Percentiles rank a stretch among this genome's conserved stretches.
Evolutionary conservation across 1,140 invertebrate genomes (phyloP).

Genomic region (Drosophila mayri): DNA sequence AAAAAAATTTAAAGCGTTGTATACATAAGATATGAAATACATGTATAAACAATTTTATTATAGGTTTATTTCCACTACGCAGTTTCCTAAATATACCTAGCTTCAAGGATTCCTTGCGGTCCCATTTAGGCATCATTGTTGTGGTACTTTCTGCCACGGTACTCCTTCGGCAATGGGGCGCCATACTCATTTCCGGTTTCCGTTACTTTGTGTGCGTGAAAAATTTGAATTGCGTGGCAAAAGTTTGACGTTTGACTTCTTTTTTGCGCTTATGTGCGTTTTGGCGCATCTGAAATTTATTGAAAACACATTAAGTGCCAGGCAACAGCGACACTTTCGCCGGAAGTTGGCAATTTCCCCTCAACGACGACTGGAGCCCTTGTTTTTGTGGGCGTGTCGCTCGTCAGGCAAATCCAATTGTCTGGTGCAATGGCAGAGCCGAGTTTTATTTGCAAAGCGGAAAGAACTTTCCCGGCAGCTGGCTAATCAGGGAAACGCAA

Average conservation of each 20-base stretch:
- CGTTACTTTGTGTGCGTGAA: conserved; percentile 79
- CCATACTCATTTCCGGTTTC: conserved; percentile 82
- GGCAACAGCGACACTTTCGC: conserved; percentile 26
- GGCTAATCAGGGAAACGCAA: conserved; percentile 61
- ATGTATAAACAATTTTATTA: background rate
- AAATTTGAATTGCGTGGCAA: conserved; percentile 77
- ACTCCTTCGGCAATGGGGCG: conserved; percentile 44
- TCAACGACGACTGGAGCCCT: conserved; percentile 24
- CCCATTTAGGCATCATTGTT: background rate
- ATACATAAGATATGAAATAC: background rate
- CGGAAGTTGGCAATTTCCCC: conserved; percentile 80
- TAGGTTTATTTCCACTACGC: too few relatives aligned
- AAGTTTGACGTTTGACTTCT: conserved; percentile 54
- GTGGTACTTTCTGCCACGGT: conserved; percentile 23
- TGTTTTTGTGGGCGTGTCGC: conserved; percentile 52
- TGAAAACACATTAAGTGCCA: conserved; percentile 73
- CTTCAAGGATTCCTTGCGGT: too few relatives aligned
- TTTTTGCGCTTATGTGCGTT: conserved; percentile 20
- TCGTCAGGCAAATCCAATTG: conserved; percentile 69
- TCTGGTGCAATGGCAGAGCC: conserved; percentile 56
- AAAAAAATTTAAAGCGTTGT: too few relatives aligned
- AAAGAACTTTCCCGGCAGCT: conserved; percentile 58
- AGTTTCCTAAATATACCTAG: background rate
- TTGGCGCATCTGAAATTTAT: conserved; percentile 73
- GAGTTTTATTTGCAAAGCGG: conserved; percentile 61